These are phyloP conservation scores for Platyrinchus mystaceus DNA, from an alignment of 2,797 vertebrate species.

Conservation along the genomic window DNA sequence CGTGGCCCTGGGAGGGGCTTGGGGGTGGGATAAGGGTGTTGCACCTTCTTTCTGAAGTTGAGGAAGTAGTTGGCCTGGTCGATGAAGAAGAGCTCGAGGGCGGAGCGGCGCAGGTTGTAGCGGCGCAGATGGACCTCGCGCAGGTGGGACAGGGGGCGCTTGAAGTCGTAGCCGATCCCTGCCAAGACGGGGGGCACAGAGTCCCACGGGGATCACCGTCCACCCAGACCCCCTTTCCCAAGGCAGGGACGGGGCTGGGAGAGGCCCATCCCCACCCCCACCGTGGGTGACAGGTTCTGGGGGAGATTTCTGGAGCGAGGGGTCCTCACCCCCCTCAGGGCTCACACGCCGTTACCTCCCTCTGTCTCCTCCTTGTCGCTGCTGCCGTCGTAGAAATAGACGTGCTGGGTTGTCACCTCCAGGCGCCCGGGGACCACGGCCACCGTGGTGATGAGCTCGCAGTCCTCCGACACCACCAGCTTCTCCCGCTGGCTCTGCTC, in stretches of 20 bases:
- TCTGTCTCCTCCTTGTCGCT: constrained; percentile 93
- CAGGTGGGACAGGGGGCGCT: constrained; percentile 90
- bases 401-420: constrained; percentile 93
- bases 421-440: constrained; percentile 89
- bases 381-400: constrained; percentile 95
- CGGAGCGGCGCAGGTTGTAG: constrained; percentile 95
- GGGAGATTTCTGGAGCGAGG: background rate
- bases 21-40: no score
- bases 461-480: constrained; percentile 92
- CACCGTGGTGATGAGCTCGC: constrained; percentile 93
- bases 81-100: constrained; percentile 96
- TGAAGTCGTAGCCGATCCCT: constrained; percentile 96
- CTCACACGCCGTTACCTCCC: constrained; percentile 75
- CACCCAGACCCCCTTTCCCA: rapidly evolving
- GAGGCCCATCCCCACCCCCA: background rate
- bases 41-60: constrained; percentile 92
- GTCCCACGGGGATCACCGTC: rapidly evolving
- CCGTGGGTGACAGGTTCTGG: background rate
- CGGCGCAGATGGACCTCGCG: constrained; percentile 94
- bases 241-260: background rate
- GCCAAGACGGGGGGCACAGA: background rate
- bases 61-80: constrained; percentile 98
- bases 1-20: rapidly evolving
- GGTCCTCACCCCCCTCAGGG: background rate
- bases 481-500: constrained; percentile 93